These are phyloP conservation scores for Coleophora flavipennella DNA, from an alignment of 2,888 invertebrate species.

Conservation along the genomic window DNA sequence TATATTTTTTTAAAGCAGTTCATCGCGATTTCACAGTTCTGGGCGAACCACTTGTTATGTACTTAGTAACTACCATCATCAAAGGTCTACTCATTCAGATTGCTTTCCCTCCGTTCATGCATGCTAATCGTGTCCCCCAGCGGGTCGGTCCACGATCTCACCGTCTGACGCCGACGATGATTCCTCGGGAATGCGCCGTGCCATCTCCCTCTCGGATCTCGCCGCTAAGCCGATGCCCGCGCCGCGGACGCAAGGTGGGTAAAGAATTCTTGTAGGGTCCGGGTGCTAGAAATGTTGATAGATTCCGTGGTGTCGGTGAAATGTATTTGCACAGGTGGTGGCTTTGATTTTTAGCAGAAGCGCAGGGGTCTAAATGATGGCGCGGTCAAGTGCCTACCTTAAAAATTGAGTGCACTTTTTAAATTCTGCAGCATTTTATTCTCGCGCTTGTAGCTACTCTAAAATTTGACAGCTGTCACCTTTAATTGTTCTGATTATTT, in stretches of 20 bases:
- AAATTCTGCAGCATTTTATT: too few relatives aligned
- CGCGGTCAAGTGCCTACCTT: too few relatives aligned
- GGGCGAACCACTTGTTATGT: too few relatives aligned
- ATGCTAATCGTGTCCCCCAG: conserved; percentile 26
- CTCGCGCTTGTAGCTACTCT: too few relatives aligned
- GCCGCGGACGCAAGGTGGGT: conserved; percentile 75
- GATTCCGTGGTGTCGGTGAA: not conserved
- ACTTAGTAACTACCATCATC: too few relatives aligned
- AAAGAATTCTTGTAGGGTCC: conserved; percentile 4
- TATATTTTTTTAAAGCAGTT: too few relatives aligned
- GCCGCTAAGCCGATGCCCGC: conserved; percentile 75
- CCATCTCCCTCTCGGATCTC: conserved; percentile 86
- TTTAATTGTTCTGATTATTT: too few relatives aligned
- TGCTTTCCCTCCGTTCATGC: conserved; percentile 14
- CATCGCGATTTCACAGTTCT: too few relatives aligned
- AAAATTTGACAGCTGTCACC: too few relatives aligned
- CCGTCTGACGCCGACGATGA: conserved; percentile 52
- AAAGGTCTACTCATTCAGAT: conserved; percentile 12
- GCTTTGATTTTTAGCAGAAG: too few relatives aligned
- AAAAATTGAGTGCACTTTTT: too few relatives aligned
- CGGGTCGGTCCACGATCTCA: conserved; percentile 43
- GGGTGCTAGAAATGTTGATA: not conserved
- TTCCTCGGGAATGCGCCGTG: conserved; percentile 78
- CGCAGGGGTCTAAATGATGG: too few relatives aligned
- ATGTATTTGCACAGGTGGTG: not conserved